phyloP scores from a whole-genome alignment of 2,797 vertebrate genomes.

The Microtus californicus region DNA sequence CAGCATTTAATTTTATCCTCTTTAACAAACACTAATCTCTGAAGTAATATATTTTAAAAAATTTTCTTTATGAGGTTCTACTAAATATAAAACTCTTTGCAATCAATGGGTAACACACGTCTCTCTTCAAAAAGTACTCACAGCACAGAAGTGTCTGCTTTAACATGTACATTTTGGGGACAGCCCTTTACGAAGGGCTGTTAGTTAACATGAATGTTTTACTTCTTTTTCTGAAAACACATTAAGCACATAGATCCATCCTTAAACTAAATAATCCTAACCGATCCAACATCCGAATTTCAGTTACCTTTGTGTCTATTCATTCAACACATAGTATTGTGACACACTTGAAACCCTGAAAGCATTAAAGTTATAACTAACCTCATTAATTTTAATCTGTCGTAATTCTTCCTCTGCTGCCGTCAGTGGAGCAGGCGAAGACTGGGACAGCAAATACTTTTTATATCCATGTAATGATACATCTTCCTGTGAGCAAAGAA shows the following conservation, averaged over 20 bases:
- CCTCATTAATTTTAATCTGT: constrained; percentile 96
- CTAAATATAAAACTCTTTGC: constrained; percentile 10
- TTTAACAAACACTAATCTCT: constrained; percentile 47
- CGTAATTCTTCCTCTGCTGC: constrained; percentile 97
- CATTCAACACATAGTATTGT: constrained; percentile 2
- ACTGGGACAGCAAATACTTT: constrained; percentile 92
- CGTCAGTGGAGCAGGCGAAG: constrained; percentile 95
- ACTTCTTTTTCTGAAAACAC: constrained; percentile 32
- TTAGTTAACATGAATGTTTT: constrained; percentile 43
- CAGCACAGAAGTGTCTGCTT: constrained; percentile 15
- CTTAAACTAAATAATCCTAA: constrained; percentile 60
- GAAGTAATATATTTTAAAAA: not conserved
- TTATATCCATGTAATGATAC: constrained; percentile 94
- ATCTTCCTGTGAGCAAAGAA: constrained; percentile 93
- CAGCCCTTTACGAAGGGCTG: constrained; percentile 37
- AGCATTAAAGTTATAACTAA: constrained; percentile 80
- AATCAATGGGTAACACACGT: constrained; percentile 15
- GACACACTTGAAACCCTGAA: constrained; percentile 40
- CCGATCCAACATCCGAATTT: not conserved
- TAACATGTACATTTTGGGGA: not conserved
- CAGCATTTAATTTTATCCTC: not conserved
- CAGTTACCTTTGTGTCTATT: constrained; percentile 33
- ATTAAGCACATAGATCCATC: not conserved
- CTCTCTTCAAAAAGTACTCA: constrained; percentile 17
- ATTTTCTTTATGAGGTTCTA: not conserved